Conservation (phyloP, 2,113 vertebrate species). For the Nothocercus nigrocapillus region DNA sequence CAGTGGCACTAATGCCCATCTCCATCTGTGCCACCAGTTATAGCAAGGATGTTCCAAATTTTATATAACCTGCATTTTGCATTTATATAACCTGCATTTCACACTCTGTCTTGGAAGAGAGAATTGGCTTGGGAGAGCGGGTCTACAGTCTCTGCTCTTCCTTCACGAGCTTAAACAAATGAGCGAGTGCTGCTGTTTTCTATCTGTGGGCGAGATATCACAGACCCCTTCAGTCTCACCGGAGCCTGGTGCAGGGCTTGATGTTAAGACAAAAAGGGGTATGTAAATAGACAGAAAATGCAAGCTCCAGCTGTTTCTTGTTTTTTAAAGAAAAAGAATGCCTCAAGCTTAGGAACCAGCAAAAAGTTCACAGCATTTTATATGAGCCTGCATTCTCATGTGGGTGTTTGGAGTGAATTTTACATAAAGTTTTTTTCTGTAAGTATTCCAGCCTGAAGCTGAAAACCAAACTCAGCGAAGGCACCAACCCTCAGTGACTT, state of each 20-base stretch:
- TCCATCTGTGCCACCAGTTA: not conserved
- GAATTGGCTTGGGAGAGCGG: not conserved
- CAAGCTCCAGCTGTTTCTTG: not conserved
- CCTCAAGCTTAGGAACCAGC: slow-evolving; percentile 7
- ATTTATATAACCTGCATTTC: not conserved
- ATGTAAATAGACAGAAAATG: not conserved
- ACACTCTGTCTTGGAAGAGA: not conserved
- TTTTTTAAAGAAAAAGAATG: not conserved
- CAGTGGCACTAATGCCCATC: not conserved
- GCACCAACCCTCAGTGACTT: not conserved
- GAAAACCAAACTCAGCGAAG: not conserved
- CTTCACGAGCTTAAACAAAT: not conserved
- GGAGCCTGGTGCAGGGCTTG: not conserved
- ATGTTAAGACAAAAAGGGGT: not conserved
- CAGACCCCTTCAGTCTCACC: not conserved
- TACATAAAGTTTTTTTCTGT: not conserved
- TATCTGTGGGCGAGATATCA: rapidly evolving
- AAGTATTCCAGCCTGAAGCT: slow-evolving; percentile 17
- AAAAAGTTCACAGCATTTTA: not conserved
- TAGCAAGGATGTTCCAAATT: not conserved
- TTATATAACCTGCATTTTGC: not conserved
- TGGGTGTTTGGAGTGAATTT: not conserved
- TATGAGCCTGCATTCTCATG: not conserved
- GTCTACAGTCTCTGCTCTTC: not conserved
- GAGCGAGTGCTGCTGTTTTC: not conserved